A percentile compares a stretch with the other conserved stretches of the same genome.
These are phyloP conservation scores for Cylindroiulus punctatus DNA, from an alignment of 2,888 invertebrate genomes.

Conservation along the genomic window DNA sequence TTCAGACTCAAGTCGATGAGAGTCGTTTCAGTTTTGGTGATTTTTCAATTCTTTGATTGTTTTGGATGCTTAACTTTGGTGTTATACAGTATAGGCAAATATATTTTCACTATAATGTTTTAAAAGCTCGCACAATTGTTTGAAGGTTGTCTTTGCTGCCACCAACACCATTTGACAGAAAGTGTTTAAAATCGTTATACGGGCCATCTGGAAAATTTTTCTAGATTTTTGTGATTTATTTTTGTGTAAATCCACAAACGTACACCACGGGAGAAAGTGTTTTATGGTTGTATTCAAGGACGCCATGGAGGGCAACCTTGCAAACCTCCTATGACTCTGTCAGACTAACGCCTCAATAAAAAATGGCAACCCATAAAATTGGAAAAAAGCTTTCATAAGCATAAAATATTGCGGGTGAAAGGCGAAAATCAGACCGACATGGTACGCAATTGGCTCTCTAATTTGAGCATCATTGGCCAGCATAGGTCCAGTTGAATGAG, in stretches of 20 bases:
- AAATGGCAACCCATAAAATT: neutral
- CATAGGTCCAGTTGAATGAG: conserved; percentile 45
- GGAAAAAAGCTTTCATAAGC: conserved; percentile 22
- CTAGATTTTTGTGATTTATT: neutral
- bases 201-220: neutral
- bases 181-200: too few species aligned
- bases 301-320: conserved; percentile 22
- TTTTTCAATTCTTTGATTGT: too few species aligned
- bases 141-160: too few species aligned
- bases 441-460: conserved; percentile 35
- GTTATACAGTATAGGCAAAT: too few species aligned
- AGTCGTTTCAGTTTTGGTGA: too few species aligned
- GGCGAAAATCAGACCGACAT: conserved; percentile 40
- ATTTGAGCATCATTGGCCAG: conserved; percentile 49
- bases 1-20: too few species aligned
- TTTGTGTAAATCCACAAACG: neutral
- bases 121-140: too few species aligned
- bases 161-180: too few species aligned
- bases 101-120: too few species aligned
- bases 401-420: conserved; percentile 22
- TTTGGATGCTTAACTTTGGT: too few species aligned
- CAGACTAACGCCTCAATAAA: neutral
- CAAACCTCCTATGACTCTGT: neutral
- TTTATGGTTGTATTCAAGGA: conserved; percentile 9
- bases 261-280: neutral